Conservation (phyloP, 2,797 vertebrate species). For the Salarias fasciatus region DNA sequence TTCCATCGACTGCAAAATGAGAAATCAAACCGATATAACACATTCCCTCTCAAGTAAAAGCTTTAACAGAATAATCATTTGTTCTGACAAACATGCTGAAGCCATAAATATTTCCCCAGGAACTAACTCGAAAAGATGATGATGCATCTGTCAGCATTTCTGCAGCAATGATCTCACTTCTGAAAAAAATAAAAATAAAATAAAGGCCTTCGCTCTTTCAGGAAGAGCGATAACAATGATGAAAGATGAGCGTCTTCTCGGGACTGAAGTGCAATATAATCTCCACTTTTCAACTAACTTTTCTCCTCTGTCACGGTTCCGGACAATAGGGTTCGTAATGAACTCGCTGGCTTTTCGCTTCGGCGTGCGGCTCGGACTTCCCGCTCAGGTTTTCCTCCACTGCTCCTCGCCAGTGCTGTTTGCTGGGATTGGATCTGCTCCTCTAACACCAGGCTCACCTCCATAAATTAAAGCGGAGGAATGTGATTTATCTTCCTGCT, state of each 20-base stretch:
- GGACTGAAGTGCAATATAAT: slow-evolving; percentile 41
- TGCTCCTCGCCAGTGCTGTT: slow-evolving; percentile 34
- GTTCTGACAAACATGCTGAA: slow-evolving; percentile 55
- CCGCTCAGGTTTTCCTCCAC: slow-evolving; percentile 41
- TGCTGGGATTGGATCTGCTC: slow-evolving; percentile 58
- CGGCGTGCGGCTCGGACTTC: slow-evolving; percentile 24
- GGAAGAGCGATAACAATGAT: slow-evolving; percentile 61
- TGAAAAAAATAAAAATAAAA: slow-evolving; percentile 29
- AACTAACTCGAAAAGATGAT: slow-evolving; percentile 38
- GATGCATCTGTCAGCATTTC: slow-evolving; percentile 61
- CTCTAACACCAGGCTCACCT: slow-evolving; percentile 58
- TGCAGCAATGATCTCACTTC: slow-evolving; percentile 53
- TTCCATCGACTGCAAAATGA: slow-evolving; percentile 19
- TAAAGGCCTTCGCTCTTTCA: slow-evolving; percentile 54
- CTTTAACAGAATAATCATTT: slow-evolving; percentile 44
- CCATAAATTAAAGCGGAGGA: slow-evolving; percentile 77
- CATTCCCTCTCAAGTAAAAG: slow-evolving; percentile 35
- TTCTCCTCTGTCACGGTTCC: slow-evolving; percentile 61
- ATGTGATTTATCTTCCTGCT: slow-evolving; percentile 78
- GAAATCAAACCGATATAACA: slow-evolving; percentile 21
- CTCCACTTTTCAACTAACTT: slow-evolving; percentile 49
- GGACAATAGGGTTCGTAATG: slow-evolving; percentile 67
- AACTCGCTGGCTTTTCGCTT: slow-evolving; percentile 44
- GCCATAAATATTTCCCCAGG: slow-evolving; percentile 51
- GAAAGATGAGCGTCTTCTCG: slow-evolving; percentile 41